Conservation (phyloP, 2,797 vertebrate species). For the Craterocephalus amniculus region DNA sequence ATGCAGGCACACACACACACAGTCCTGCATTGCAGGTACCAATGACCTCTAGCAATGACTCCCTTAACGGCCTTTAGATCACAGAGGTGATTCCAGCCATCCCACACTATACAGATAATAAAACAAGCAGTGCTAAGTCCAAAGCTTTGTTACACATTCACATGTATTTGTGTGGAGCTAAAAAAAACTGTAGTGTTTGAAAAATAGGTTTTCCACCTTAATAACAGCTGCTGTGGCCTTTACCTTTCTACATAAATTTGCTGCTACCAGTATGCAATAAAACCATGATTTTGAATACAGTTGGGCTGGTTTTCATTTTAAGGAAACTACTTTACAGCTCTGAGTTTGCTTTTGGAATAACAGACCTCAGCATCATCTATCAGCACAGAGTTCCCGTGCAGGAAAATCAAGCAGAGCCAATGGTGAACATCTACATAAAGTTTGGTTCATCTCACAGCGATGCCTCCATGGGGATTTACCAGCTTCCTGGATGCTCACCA, state of each 20-base stretch:
- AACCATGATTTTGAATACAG: constrained; percentile 2
- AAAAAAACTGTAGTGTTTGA: constrained; percentile 6
- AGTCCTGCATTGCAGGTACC: constrained; percentile 69
- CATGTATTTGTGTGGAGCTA: constrained; percentile 16
- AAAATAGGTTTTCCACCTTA: constrained; percentile 13
- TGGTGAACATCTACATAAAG: constrained; percentile 29
- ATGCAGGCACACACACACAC: not conserved
- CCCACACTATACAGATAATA: constrained; percentile 11
- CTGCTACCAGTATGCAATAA: not conserved
- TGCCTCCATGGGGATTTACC: constrained; percentile 30
- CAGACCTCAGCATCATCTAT: not conserved
- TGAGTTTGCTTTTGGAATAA: not conserved
- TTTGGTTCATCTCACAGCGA: constrained; percentile 30
- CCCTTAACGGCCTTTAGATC: constrained; percentile 28
- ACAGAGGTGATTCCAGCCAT: constrained; percentile 11
- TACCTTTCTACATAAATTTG: constrained; percentile 3
- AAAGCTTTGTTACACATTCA: not conserved
- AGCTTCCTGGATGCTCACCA: constrained; percentile 27
- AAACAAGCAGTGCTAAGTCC: not conserved
- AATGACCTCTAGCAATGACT: constrained; percentile 62
- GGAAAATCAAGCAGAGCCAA: constrained; percentile 23
- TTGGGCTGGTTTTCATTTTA: not conserved
- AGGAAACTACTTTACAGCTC: not conserved
- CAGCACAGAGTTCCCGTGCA: constrained; percentile 2
- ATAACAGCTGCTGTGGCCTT: constrained; percentile 10